Percentiles rank a stretch among this genome's conserved stretches.
These are phyloP conservation scores for Cyaniris semiargus DNA, from an alignment of 2,888 invertebrate genomes.

Conservation along the genomic window DNA sequence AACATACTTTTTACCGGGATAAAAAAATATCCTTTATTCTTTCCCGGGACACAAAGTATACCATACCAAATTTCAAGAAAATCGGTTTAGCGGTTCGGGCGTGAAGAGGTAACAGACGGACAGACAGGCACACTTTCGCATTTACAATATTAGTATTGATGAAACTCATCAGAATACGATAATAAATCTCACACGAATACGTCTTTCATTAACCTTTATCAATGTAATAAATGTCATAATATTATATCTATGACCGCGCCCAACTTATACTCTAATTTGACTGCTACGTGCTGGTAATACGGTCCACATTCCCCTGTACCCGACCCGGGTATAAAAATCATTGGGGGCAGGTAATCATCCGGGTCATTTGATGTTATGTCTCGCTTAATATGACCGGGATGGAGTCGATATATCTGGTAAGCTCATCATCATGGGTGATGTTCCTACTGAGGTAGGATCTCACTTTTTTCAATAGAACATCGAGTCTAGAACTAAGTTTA, in stretches of 20 bases:
- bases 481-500: neutral
- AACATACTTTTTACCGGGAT: too few relatives aligned
- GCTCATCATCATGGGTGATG: neutral
- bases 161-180: neutral
- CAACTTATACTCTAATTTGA: neutral
- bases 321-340: constrained; percentile 12
- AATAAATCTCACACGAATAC: neutral
- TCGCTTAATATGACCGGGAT: constrained; percentile 14
- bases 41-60: too few relatives aligned
- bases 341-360: constrained; percentile 17
- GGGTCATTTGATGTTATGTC: constrained; percentile 17
- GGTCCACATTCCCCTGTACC: neutral
- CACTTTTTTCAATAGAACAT: neutral
- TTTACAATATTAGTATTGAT: neutral
- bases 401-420: constrained; percentile 23
- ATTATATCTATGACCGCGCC: neutral
- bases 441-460: too few relatives aligned
- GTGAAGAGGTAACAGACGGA: too few relatives aligned
- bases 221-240: constrained; percentile 12
- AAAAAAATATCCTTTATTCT: too few relatives aligned
- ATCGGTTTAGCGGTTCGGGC: too few relatives aligned
- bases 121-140: too few relatives aligned
- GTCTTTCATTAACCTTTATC: constrained; percentile 16
- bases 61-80: too few relatives aligned
- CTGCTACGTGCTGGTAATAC: neutral